phyloP scores from a whole-genome alignment of 2,888 invertebrate genomes.

The Conistra vaccinii region DNA sequence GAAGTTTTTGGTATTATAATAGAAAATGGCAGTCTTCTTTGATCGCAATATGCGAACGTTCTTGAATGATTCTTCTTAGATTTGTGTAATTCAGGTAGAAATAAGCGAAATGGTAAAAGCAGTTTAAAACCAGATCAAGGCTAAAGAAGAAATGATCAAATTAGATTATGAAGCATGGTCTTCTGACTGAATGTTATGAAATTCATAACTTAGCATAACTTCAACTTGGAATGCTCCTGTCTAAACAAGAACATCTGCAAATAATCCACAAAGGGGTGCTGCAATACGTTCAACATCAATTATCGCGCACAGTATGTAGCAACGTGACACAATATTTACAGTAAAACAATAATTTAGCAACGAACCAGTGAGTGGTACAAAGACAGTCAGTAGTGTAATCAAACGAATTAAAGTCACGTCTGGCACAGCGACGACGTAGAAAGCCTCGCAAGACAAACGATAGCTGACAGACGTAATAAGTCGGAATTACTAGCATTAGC shows the following conservation, averaged over 20 bases:
- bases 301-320: constrained; percentile 12
- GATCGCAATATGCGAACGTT: neutral
- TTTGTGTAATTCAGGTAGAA: neutral
- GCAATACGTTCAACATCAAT: constrained; percentile 30
- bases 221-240: neutral
- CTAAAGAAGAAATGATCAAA: neutral
- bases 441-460: constrained; percentile 48
- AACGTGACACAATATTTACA: constrained; percentile 35
- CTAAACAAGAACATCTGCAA: constrained; percentile 28
- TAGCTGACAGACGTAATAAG: constrained; percentile 45
- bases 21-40: neutral
- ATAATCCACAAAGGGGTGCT: constrained; percentile 14
- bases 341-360: constrained; percentile 38
- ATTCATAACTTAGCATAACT: neutral
- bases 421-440: constrained; percentile 39
- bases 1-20: constrained; percentile 6
- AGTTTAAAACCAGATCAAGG: neutral
- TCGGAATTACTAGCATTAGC: constrained; percentile 54
- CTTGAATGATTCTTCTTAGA: neutral
- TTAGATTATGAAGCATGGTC: neutral
- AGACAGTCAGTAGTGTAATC: constrained; percentile 31
- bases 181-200: neutral
- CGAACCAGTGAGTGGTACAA: constrained; percentile 7
- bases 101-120: neutral
- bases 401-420: constrained; percentile 57